phyloP scores from a whole-genome alignment of 2,888 invertebrate genomes.

The Nomada lathburiana region DNA sequence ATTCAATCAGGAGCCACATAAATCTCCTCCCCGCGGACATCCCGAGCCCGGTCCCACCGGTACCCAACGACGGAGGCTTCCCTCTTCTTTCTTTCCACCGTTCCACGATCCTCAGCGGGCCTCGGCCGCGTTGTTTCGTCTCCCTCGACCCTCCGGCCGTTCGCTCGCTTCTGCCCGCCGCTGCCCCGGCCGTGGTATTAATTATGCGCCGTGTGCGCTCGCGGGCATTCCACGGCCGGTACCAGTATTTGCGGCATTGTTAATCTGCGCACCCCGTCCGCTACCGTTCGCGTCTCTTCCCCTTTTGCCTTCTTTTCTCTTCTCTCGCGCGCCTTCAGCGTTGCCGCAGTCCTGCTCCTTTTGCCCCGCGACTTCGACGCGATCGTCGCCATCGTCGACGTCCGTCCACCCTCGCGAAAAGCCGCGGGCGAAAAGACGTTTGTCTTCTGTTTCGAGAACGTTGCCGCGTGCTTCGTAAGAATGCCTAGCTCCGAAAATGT shows the following conservation, averaged over 20 bases:
- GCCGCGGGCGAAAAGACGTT: neutral
- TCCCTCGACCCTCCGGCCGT: conserved; percentile 29
- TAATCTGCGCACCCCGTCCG: conserved; percentile 82
- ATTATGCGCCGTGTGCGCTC: conserved; percentile 83
- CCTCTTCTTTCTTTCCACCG: conserved; percentile 70
- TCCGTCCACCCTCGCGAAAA: neutral
- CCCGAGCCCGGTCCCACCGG: conserved; percentile 72
- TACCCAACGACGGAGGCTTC: conserved; percentile 59
- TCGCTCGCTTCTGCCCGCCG: conserved; percentile 25
- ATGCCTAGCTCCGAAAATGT: neutral
- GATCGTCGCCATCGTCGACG: neutral
- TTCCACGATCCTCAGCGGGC: conserved; percentile 61
- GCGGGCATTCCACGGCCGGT: conserved; percentile 82
- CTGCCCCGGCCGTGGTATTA: conserved; percentile 76
- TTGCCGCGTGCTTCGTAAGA: conserved; percentile 2
- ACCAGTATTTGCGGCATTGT: conserved; percentile 84
- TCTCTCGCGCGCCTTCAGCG: neutral
- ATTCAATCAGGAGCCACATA: conserved; percentile 85
- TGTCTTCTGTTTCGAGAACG: neutral
- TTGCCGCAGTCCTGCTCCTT: conserved; percentile 15
- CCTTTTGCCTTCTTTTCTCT: conserved; percentile 23
- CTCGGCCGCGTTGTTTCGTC: conserved; percentile 45
- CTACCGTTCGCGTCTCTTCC: conserved; percentile 79
- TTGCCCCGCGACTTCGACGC: conserved; percentile 8
- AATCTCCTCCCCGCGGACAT: conserved; percentile 84